Evolutionary conservation across 2,113 vertebrate genomes (phyloP).

Genomic region (Chloropsis hardwickii): DNA sequence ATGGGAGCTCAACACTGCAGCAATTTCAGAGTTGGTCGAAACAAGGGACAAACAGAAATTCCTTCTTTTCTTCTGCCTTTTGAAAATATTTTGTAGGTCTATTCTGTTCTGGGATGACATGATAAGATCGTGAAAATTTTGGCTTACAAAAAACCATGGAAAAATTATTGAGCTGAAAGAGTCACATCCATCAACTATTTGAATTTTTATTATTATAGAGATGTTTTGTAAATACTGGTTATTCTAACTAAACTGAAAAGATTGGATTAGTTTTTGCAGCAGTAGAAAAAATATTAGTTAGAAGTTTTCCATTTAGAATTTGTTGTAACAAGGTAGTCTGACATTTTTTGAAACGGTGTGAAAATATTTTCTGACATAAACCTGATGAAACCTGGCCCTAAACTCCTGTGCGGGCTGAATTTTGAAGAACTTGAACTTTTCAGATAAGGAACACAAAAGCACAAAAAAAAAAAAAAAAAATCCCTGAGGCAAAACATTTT

Average conservation of each 20-base stretch:
- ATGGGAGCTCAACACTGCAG: background rate
- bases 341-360: background rate
- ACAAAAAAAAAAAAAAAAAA: background rate
- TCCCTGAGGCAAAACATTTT: background rate
- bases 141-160: background rate
- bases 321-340: background rate
- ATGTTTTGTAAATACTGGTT: background rate
- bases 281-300: background rate
- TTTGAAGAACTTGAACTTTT: constrained; percentile 8
- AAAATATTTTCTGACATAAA: background rate
- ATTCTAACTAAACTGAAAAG: background rate
- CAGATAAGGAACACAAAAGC: background rate
- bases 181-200: background rate
- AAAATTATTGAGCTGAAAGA: background rate
- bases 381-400: background rate
- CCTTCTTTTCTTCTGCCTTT: background rate
- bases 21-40: background rate
- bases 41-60: background rate
- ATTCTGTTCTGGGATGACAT: background rate
- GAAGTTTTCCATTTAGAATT: background rate
- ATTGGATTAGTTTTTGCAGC: background rate
- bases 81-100: background rate
- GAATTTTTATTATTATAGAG: background rate
- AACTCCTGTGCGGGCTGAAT: background rate
- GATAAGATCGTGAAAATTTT: background rate